phyloP scores from a whole-genome alignment of 2,888 invertebrate genomes.

The Calameuta pallipes region DNA sequence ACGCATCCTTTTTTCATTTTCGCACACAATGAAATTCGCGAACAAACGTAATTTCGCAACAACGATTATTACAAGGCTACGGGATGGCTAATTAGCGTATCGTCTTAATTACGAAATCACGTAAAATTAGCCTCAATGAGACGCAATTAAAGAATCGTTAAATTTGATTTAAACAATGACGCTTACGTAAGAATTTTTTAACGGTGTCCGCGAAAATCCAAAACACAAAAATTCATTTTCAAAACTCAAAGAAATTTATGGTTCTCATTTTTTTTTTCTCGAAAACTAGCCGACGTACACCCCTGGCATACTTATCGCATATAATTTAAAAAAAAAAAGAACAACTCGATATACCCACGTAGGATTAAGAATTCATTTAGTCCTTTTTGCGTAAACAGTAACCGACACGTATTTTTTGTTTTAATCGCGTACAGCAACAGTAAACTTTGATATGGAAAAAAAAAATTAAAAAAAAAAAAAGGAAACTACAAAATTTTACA shows the following conservation, averaged over 20 bases:
- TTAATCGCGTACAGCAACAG: neutral
- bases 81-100: neutral
- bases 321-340: neutral
- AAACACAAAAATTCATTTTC: too few relatives aligned
- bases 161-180: too few relatives aligned
- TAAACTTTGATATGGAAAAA: neutral
- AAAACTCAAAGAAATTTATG: too few relatives aligned
- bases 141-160: neutral
- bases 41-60: neutral
- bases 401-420: neutral
- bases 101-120: neutral
- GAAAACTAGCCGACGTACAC: neutral
- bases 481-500: neutral
- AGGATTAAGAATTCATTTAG: neutral
- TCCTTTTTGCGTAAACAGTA: neutral
- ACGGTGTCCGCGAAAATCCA: too few relatives aligned
- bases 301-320: neutral
- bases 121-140: neutral
- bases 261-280: too few relatives aligned
- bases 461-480: neutral
- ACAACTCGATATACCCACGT: neutral
- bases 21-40: too few relatives aligned
- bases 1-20: neutral
- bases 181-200: too few relatives aligned
- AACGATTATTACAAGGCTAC: neutral